Evolutionary conservation across 2,113 vertebrate genomes (phyloP), one percentile per base, ranked within the genome.

Genomic region (Phalacrocorax aristotelis): DNA sequence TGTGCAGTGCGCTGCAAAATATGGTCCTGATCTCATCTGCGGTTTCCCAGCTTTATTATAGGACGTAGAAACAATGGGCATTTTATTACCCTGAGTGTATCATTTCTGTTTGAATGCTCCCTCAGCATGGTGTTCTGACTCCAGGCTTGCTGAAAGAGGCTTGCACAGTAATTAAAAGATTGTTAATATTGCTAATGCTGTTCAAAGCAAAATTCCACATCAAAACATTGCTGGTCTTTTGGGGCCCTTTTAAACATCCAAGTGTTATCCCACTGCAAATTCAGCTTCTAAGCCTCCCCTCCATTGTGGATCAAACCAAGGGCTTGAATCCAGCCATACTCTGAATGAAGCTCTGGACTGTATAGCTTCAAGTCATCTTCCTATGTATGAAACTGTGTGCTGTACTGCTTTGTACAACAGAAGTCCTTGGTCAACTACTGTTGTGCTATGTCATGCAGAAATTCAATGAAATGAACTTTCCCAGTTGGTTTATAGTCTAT

Each of bases 171-270:
- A 96, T 95, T 95, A 82, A 87, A 94, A 92, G 69, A 87, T 58
- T 91, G 62, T 71, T 97, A 95, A 95, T 95, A 87, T 44, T 96
- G 57, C 21, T 93, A 92, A 89, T 65, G 89, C 23, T 82, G 69
- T 89, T 95, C 89, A 85, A 64, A 95, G 77, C 58, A 83, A 79
- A 95, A 96, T 87, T 94, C 95, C 91, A 91, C 95, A 95, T 95
- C 86, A 90, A 95, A 97, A 95, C 32, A 20, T 40, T 84, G 30
- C 44, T 82, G 79, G 62, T 83, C 42, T 94, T 95, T 84, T 61
- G 77, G 34, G 66, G 22, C 15, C 14, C 1, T 91, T 91, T 88
- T 54, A 89, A 89, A 72, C 54, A 93, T 93, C 20, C 46, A 49
- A 93, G 69, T 89, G 91, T 82, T 69, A 91, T 72, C 21, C 93